Conservation (phyloP, 1,140 invertebrate species). For the Lepidostoma basale region DNA sequence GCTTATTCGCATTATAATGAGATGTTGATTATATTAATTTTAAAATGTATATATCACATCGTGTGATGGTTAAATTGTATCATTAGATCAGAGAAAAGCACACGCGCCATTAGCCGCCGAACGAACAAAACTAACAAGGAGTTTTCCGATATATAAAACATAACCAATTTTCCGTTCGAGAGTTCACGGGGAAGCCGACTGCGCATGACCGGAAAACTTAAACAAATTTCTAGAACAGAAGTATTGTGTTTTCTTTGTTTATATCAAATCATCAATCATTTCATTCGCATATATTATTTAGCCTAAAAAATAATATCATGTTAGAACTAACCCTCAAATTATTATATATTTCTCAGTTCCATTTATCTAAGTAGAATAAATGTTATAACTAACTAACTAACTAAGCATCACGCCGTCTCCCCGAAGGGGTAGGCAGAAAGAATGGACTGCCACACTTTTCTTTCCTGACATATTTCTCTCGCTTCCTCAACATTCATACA, state of each 20-base stretch:
- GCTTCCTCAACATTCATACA: no score
- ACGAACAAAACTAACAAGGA: background rate
- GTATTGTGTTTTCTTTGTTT: slow-evolving; percentile 1
- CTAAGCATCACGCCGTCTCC: no score
- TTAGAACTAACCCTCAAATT: no score
- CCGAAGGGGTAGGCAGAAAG: no score
- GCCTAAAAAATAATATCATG: background rate
- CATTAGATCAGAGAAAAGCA: background rate
- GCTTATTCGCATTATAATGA: background rate
- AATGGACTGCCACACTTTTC: no score
- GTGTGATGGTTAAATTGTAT: no score
- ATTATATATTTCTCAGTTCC: no score
- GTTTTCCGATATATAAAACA: background rate
- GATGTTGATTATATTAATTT: background rate
- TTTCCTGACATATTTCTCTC: no score
- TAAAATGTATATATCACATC: no score
- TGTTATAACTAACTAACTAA: no score
- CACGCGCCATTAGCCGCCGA: background rate
- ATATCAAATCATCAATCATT: background rate
- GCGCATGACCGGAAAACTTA: slow-evolving; percentile 6
- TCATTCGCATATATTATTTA: background rate
- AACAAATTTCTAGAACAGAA: no score
- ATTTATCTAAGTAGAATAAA: no score
- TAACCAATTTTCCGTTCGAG: background rate
- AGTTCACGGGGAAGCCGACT: background rate